Base-by-base conservation (phyloP, 2,797 vertebrate genomes). In the Sebastes glaucus region DNA sequence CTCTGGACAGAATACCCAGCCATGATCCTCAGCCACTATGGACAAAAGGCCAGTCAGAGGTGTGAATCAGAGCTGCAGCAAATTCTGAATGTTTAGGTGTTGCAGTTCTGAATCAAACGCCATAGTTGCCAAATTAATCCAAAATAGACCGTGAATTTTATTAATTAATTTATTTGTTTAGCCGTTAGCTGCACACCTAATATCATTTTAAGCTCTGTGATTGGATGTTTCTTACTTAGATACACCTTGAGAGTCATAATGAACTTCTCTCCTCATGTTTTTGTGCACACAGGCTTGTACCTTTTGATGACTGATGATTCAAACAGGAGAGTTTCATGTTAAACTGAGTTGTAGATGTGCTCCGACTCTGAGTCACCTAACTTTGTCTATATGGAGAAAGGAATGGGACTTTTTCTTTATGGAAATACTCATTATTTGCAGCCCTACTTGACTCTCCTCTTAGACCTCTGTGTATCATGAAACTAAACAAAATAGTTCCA, bases 161-260 rank as follows among this genome's bases (percentile, higher is more conserved):
- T 66, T 49, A 16, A 28, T 28, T 27, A 11, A 59, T 59, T 67
- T 57, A 18, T 6, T 25, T 42, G 4, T 13, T 1, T 49, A 49
- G 23, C 23, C 23, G 2, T 32, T 25, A 20, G 1, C 22, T 0
- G 11, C 2, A 10, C 4, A 18, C 5, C n/a, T 33, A n/a, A n/a
- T 42, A 30, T 11, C 9, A 49, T 16, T 9, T 53, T 3, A 35
- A 66, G 11, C 42, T 53, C 38, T 28, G 8, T 35, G 42, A 49
- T 20, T 59, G 22, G 28, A 64, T 46, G 35, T 16, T 27, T 57
- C 53, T 27, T 7, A 65, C n/a, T 18, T 7, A 20, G 10, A 35
- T 22, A 22, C 27, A 38, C 42, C 53, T 20, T 20, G 3, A 23
- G 20, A 53, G 46, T 65, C 7, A 0, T n/a, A 18, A 5, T 49